Conservation (phyloP, 2,888 invertebrate genomes). For the Xylota segnis region DNA sequence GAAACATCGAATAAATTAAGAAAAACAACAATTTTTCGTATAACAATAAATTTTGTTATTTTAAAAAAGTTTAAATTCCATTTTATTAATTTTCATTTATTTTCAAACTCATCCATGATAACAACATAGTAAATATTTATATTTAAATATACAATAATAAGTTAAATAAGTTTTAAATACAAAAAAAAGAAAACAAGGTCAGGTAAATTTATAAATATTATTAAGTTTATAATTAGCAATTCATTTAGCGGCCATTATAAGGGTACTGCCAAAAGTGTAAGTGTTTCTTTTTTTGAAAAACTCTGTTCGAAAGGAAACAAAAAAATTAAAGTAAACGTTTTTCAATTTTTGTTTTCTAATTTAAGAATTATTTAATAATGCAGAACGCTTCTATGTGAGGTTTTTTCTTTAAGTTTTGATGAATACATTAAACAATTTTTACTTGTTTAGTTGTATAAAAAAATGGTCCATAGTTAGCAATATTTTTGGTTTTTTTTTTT, state of each 20-base stretch:
- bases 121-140: constrained; percentile 59
- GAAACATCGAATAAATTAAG: background rate
- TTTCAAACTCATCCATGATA: constrained; percentile 57
- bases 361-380: constrained; percentile 3
- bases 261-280: constrained; percentile 73
- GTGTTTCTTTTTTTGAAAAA: constrained; percentile 72
- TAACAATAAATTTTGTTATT: constrained; percentile 39
- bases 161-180: constrained; percentile 43
- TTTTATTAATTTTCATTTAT: constrained; percentile 60
- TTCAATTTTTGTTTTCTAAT: background rate
- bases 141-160: constrained; percentile 51
- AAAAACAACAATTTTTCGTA: constrained; percentile 33
- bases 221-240: constrained; percentile 42
- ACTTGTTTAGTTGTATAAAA: constrained; percentile 62
- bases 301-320: constrained; percentile 68
- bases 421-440: constrained; percentile 30
- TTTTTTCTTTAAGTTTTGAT: constrained; percentile 23
- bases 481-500: constrained; percentile 31
- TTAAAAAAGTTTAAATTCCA: constrained; percentile 50
- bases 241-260: constrained; percentile 72
- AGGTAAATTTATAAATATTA: constrained; percentile 44
- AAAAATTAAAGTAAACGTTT: constrained; percentile 16
- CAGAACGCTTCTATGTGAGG: background rate
- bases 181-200: constrained; percentile 39
- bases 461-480: constrained; percentile 71